Evolutionary conservation across 2,888 invertebrate genomes (phyloP), one percentile per base, ranked within the genome.

Genomic region (Trichogramma dendrolimi): DNA sequence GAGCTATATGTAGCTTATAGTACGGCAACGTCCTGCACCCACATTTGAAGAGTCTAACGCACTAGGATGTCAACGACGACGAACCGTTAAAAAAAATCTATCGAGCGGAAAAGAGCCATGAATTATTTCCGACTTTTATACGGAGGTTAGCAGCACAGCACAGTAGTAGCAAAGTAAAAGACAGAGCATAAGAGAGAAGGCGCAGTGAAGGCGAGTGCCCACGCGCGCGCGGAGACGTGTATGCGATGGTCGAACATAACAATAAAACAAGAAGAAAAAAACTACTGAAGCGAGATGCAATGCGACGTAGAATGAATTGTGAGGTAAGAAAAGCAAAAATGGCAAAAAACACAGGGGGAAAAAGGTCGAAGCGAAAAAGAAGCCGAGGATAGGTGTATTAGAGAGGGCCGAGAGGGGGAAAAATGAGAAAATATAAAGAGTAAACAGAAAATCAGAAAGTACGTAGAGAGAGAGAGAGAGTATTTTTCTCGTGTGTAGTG

Each of bases 121-220:
- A 64, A 64, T 64, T 64, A 62, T 64, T 64, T 64, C 61, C 61
- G 60, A 64, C 60, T 57, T 60, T 64, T 60, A 60, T 44, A 42
- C 48, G 60, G 60, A 27, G 27, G 1, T 27, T 27, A 27, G 27
- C 27, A 27, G 27, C 27, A 27, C 27, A 27, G 27, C 27, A 3
- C 27, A 27, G 27, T 27, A 27, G 27, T 27, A 27, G 27, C 27
- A 27, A 27, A 27, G 27, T 27, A 27, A 27, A 27, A 27, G 27
- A 27, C 27, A 27, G 27, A 27, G 27, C 1, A 27, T 27, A 27
- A 27, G 27, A 27, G 27, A 27, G 27, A 27, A 27, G 27, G 27
- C 27, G 27, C 2, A 27, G 27, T 27, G 27, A 27, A 27, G 27
- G 57, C 60, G 57, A 62, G 61, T 64, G 60, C 57, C 60, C 60